A percentile compares a stretch with the other conserved stretches of the same genome.
phyloP scores from a whole-genome alignment of 2,113 vertebrate genomes.

The Melanocharis versteri region DNA sequence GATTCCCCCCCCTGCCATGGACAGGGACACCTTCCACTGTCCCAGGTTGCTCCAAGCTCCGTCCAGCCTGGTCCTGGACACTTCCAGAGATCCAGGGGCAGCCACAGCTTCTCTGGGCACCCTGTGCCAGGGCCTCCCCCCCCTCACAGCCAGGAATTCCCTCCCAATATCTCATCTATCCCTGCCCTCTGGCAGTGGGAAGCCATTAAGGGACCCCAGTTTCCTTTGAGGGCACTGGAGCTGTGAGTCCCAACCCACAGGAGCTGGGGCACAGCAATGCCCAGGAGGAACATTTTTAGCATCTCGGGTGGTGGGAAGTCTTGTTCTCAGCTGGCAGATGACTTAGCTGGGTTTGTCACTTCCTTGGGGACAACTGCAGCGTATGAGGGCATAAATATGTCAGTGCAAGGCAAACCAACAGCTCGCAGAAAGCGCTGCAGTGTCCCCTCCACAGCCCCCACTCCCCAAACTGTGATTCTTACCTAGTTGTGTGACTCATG shows the following conservation, averaged over 20 bases:
- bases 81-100: neutral
- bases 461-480: neutral
- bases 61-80: rapidly evolving
- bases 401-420: neutral
- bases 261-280: neutral
- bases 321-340: neutral
- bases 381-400: neutral
- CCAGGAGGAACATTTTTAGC: neutral
- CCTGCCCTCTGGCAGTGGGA: neutral
- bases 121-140: neutral
- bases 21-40: neutral
- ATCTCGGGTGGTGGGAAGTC: neutral
- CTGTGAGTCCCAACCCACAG: neutral
- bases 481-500: neutral
- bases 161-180: rapidly evolving
- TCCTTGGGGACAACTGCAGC: neutral
- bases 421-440: neutral
- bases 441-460: neutral
- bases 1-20: neutral
- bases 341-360: neutral
- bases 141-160: neutral
- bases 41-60: rapidly evolving
- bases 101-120: neutral
- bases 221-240: neutral
- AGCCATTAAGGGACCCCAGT: neutral